These are phyloP conservation scores for Ommatoiulus sabulosus DNA, from an alignment of 2,888 invertebrate genomes.

Conservation along the genomic window DNA sequence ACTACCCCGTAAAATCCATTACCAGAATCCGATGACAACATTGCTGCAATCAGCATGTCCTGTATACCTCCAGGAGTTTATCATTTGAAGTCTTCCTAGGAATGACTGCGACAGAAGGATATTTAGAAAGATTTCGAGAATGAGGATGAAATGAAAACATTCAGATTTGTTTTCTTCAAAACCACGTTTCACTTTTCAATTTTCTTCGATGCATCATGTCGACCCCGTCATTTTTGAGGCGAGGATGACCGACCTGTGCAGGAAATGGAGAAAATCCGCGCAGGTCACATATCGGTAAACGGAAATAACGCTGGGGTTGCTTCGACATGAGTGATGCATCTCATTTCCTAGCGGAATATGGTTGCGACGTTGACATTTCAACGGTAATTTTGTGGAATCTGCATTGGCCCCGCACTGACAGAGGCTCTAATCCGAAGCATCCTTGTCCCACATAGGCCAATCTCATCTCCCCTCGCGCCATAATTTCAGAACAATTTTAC, in stretches of 20 bases:
- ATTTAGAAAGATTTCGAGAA: too few relatives aligned
- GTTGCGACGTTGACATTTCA: not conserved
- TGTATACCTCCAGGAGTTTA: too few relatives aligned
- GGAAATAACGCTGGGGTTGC: not conserved
- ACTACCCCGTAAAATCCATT: too few relatives aligned
- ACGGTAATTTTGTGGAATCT: not conserved
- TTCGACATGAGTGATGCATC: conserved; percentile 21
- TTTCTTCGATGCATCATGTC: not conserved
- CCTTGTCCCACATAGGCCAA: not conserved
- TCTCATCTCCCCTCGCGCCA: too few relatives aligned
- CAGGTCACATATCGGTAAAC: not conserved
- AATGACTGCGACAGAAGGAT: too few relatives aligned
- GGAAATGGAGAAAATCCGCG: not conserved
- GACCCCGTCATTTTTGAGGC: not conserved
- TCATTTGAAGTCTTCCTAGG: too few relatives aligned
- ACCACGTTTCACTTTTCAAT: too few relatives aligned
- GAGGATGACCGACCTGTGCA: not conserved
- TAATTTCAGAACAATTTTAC: not conserved
- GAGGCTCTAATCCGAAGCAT: not conserved
- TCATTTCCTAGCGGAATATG: not conserved
- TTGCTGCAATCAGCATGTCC: too few relatives aligned
- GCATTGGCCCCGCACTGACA: not conserved
- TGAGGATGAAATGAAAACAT: too few relatives aligned
- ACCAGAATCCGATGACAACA: too few relatives aligned
- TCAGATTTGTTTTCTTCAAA: too few relatives aligned